These are phyloP conservation scores for Platysternon megacephalum DNA, from an alignment of 2,113 vertebrate species.

Conservation along the genomic window DNA sequence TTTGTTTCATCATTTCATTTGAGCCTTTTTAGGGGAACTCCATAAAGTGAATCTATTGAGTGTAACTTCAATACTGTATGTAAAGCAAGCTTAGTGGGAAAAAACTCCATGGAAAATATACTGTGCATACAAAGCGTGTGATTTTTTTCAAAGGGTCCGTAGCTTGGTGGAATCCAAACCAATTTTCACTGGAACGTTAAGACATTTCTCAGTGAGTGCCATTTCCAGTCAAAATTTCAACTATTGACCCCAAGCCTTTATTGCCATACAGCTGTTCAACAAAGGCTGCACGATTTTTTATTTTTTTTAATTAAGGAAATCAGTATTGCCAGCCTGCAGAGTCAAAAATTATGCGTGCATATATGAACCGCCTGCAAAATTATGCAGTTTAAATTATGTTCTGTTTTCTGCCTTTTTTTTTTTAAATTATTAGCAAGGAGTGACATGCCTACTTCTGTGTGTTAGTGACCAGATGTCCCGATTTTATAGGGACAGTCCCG, in stretches of 20 bases:
- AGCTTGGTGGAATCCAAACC: background rate
- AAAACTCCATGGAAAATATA: background rate
- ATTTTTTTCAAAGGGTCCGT: background rate
- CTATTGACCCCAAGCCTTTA: background rate
- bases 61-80: background rate
- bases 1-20: background rate
- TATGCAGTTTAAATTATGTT: background rate
- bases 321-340: background rate
- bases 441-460: background rate
- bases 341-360: background rate
- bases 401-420: background rate
- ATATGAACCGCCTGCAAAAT: background rate
- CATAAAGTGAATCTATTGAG: background rate
- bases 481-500: too few relatives aligned
- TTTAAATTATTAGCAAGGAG: background rate
- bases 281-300: background rate
- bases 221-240: background rate
- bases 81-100: background rate
- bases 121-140: background rate
- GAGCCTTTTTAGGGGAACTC: background rate
- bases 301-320: background rate
- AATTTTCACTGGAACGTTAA: background rate
- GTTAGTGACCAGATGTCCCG: too few relatives aligned
- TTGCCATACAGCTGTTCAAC: fast-evolving
- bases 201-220: background rate